Evolutionary conservation across 2,797 vertebrate genomes (phyloP).

Genomic region (Danionella dracula): DNA sequence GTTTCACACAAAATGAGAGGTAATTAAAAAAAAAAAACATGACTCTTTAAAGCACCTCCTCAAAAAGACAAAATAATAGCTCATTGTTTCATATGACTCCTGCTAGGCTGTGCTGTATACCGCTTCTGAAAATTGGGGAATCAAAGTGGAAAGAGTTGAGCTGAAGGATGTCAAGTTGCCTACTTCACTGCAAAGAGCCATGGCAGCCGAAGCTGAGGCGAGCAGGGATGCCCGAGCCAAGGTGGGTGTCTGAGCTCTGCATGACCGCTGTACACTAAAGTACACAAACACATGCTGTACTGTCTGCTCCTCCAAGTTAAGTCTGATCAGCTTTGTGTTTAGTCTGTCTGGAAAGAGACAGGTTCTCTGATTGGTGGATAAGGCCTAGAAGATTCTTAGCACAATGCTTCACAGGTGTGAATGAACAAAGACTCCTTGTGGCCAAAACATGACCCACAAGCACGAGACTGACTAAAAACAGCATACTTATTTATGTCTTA

Average conservation of each 20-base stretch:
- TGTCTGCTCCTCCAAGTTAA: slow-evolving; percentile 10
- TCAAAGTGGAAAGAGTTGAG: slow-evolving; percentile 70
- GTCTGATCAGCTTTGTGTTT: slow-evolving; percentile 37
- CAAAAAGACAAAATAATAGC: not conserved
- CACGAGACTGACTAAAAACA: not conserved
- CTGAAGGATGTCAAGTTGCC: slow-evolving; percentile 73
- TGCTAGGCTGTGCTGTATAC: slow-evolving; percentile 59
- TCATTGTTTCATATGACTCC: not conserved
- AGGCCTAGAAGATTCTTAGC: not conserved
- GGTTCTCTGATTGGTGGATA: slow-evolving; percentile 15
- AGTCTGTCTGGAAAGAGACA: slow-evolving; percentile 6
- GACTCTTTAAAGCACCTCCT: not conserved
- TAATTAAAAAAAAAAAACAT: too few species aligned
- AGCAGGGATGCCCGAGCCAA: slow-evolving; percentile 58
- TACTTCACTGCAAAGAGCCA: slow-evolving; percentile 64
- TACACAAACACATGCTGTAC: not conserved
- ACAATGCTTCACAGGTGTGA: not conserved
- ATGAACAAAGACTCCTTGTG: slow-evolving; percentile 4
- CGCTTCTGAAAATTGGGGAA: slow-evolving; percentile 67
- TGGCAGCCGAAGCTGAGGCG: slow-evolving; percentile 75
- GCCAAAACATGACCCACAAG: slow-evolving; percentile 2
- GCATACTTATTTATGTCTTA: too few species aligned
- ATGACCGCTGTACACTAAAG: not conserved
- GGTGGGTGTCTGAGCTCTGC: slow-evolving; percentile 27
- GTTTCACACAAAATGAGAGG: too few species aligned